Evolutionary conservation across 2,797 vertebrate genomes (phyloP).

Genomic region (Paguma larvata): DNA sequence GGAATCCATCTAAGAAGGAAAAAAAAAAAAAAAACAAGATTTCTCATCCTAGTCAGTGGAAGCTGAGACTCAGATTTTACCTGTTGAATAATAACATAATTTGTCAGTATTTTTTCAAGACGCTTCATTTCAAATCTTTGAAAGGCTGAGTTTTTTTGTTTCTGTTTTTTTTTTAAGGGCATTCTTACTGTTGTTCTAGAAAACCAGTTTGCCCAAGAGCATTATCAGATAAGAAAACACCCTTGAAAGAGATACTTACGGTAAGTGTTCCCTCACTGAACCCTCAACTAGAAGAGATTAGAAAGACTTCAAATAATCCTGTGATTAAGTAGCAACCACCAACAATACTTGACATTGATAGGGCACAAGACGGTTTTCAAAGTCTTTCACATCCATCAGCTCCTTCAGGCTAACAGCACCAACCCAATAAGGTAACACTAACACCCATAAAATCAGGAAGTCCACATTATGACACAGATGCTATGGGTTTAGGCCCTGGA

Average conservation of each 20-base stretch:
- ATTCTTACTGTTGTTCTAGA: background rate
- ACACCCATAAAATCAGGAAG: background rate
- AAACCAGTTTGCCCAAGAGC: slow-evolving; percentile 21
- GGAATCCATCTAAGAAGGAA: background rate
- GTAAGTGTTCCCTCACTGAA: background rate
- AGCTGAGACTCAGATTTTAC: background rate
- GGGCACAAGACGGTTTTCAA: background rate
- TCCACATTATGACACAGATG: rapidly evolving
- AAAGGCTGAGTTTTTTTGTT: background rate
- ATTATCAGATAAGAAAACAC: slow-evolving; percentile 15
- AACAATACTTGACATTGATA: background rate
- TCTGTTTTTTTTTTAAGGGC: too few relatives aligned
- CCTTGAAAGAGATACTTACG: background rate
- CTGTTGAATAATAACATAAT: background rate
- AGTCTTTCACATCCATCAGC: background rate
- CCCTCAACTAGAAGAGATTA: background rate
- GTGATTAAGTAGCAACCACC: background rate
- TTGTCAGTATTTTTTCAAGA: background rate
- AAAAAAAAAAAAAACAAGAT: background rate
- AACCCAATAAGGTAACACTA: background rate
- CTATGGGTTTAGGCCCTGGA: background rate
- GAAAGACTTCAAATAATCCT: background rate
- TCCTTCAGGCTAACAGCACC: background rate
- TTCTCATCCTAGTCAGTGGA: background rate
- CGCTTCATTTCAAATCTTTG: slow-evolving; percentile 7